Conservation (phyloP, 2,113 vertebrate species). For the Alouatta palliata region DNA sequence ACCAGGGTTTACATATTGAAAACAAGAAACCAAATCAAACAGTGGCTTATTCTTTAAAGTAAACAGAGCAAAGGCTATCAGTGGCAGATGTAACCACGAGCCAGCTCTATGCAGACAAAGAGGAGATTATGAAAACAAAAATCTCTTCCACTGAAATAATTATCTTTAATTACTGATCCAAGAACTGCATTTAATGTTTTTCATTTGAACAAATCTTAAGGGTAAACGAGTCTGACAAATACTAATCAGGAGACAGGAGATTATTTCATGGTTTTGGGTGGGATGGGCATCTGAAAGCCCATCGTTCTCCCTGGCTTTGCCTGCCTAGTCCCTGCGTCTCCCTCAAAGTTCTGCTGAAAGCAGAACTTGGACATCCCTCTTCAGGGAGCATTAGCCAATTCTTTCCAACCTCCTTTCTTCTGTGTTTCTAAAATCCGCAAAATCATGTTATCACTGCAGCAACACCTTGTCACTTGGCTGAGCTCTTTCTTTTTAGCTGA, state of each 20-base stretch:
- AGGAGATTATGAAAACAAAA: conserved; percentile 56
- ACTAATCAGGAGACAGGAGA: background rate
- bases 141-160: conserved; percentile 45
- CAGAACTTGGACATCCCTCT: background rate
- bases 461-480: fast-evolving
- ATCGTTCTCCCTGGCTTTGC: no score
- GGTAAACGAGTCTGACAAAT: background rate
- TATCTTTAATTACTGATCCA: conserved; percentile 33
- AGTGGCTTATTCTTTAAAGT: conserved; percentile 77
- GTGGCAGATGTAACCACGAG: conserved; percentile 54
- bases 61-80: conserved; percentile 73
- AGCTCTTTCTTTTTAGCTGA: background rate
- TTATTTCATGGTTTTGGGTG: background rate
- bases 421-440: background rate
- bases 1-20: conserved; percentile 63
- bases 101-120: conserved; percentile 62
- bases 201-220: background rate
- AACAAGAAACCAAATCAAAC: conserved; percentile 75
- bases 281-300: fast-evolving
- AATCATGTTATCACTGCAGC: fast-evolving
- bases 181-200: background rate
- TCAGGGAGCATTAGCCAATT: fast-evolving
- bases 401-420: background rate
- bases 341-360: background rate
- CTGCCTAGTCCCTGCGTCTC: no score